phyloP scores from a whole-genome alignment of 2,797 vertebrate genomes.

The Dallia pectoralis region DNA sequence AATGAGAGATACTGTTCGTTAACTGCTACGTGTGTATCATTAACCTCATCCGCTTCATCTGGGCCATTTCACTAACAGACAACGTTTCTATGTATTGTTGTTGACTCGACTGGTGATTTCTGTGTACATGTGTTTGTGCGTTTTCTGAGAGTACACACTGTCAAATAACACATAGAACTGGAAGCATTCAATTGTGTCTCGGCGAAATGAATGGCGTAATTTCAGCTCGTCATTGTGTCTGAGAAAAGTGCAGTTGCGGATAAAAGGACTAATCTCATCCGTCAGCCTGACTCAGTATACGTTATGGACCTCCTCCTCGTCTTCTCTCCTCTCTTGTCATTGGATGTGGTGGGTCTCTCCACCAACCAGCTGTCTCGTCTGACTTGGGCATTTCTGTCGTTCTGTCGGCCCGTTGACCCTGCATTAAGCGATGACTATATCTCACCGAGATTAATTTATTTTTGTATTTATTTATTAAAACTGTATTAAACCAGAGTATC shows the following conservation, averaged over 20 bases:
- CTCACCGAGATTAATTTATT: constrained; percentile 70
- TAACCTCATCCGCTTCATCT: constrained; percentile 21
- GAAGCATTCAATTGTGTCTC: neutral
- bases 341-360: constrained; percentile 3
- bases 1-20: constrained; percentile 14
- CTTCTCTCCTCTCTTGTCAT: constrained; percentile 1
- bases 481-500: constrained; percentile 50
- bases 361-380: constrained; percentile 4
- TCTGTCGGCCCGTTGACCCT: constrained; percentile 57
- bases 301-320: neutral
- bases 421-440: constrained; percentile 62
- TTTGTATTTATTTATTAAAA: constrained; percentile 85
- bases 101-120: constrained; percentile 34
- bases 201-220: neutral
- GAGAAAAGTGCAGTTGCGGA: neutral
- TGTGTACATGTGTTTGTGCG: constrained; percentile 31
- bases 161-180: neutral
- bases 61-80: constrained; percentile 11
- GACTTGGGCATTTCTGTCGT: constrained; percentile 30
- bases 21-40: constrained; percentile 20
- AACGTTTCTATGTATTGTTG: constrained; percentile 17
- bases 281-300: neutral
- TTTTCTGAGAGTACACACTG: neutral
- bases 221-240: neutral
- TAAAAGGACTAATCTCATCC: neutral